Evolutionary conservation across 2,888 invertebrate species (phyloP).

Genomic region (Polymixis flavicincta): DNA sequence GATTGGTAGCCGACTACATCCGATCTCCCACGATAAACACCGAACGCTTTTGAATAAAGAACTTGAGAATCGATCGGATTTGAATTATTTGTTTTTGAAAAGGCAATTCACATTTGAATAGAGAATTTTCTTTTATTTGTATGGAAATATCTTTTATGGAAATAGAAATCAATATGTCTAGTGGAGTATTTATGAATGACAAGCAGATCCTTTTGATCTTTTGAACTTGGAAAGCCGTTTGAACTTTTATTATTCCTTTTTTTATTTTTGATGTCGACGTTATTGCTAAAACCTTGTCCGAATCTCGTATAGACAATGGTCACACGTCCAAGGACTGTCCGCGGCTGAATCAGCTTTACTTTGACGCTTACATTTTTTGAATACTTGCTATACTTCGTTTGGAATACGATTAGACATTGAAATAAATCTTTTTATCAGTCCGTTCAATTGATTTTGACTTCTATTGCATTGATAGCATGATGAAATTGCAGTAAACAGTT

Average conservation of each 20-base stretch:
- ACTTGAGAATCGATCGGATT: slow-evolving; percentile 35
- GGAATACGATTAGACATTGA: not conserved
- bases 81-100: slow-evolving; percentile 49
- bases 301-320: not conserved
- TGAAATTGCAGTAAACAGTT: no score
- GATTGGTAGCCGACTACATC: slow-evolving; percentile 56
- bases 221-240: not conserved
- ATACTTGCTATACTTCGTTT: no score
- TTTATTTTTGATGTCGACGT: not conserved
- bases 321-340: not conserved
- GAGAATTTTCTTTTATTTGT: slow-evolving; percentile 14
- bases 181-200: slow-evolving; percentile 35
- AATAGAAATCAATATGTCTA: slow-evolving; percentile 18
- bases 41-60: slow-evolving; percentile 56
- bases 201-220: slow-evolving; percentile 30
- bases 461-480: no score
- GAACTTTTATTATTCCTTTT: slow-evolving; percentile 13
- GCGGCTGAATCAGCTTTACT: not conserved
- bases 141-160: slow-evolving; percentile 37
- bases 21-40: slow-evolving; percentile 52
- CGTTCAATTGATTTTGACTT: no score
- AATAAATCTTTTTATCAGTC: no score
- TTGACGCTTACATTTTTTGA: not conserved
- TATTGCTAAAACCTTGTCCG: not conserved
- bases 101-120: slow-evolving; percentile 17